Base-by-base conservation (phyloP, 2,113 vertebrate species). In the Lathamus discolor region DNA sequence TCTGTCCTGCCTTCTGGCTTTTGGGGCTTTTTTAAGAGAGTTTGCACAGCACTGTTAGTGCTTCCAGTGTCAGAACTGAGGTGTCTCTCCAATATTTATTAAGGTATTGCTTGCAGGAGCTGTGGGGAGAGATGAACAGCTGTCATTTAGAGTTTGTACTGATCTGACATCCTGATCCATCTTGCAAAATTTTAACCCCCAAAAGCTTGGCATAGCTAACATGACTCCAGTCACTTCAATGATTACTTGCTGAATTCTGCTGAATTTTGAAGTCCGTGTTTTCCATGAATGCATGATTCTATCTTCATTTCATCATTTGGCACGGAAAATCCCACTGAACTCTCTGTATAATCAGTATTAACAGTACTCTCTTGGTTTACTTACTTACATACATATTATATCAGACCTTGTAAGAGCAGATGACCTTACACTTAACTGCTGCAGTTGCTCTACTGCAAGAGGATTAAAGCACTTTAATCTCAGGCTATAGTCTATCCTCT, bases 381-480 rank as follows among this genome's bases (percentile, higher is more conserved):
- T 96, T 94, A 83, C 41, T 81, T 79, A 23, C 3, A 86, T 24
- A 52, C 52, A 90, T 93, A 94, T 88, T 91, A 78, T 66, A 90
- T 54, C 43, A 93, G 91, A 33, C 63, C 57, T 90, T 13, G 7
- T 49, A 77, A 82, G 39, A 92, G 35, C 77, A 92, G 70, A 93
- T 84, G 83, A 96, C 62, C 83, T 93, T 88, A 66, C 94, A 73
- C 31, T 68, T 49, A 90, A 87, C 55, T 67, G 87, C 77, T 90
- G 80, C 80, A 78, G 51, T 90, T 91, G n/a, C 64, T 93, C 33
- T 87, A 80, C 59, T 81, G 64, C 77, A 86, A 92, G 86, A 94
- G 63, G 79, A 96, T 95, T 95, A 95, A 88, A 96, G 39, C 4
- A 3, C 33, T 96, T 95, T 90, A 86, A 92, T 90, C 84, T 83